These are phyloP conservation scores for Nomada ruficornis DNA, from an alignment of 2,888 invertebrate species.

Conservation along the genomic window DNA sequence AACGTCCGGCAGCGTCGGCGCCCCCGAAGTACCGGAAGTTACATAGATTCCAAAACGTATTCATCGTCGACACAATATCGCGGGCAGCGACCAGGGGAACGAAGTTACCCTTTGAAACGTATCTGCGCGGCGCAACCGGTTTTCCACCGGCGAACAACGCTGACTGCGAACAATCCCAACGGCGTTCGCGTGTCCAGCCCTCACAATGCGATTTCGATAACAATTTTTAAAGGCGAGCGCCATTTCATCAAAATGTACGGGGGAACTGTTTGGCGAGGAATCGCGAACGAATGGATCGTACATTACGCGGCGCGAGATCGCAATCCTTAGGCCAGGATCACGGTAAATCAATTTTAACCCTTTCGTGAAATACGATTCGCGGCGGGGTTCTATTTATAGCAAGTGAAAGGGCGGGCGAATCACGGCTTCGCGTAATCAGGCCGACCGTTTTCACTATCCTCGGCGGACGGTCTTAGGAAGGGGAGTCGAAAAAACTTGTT, in stretches of 20 bases:
- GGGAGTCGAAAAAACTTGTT: not conserved
- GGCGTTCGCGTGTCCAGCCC: slow-evolving; percentile 8
- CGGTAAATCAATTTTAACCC: not conserved
- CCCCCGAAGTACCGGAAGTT: slow-evolving; percentile 47
- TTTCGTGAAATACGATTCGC: not conserved
- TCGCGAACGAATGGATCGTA: too few species aligned
- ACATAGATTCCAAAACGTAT: slow-evolving; percentile 62
- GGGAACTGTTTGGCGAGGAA: too few species aligned
- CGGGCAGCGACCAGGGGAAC: slow-evolving; percentile 38
- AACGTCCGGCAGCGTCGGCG: slow-evolving; percentile 38
- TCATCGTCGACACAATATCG: slow-evolving; percentile 63
- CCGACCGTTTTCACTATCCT: slow-evolving; percentile 2
- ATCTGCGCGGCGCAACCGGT: slow-evolving; percentile 56
- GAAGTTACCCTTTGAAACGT: slow-evolving; percentile 69
- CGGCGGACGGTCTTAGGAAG: not conserved
- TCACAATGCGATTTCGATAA: slow-evolving; percentile 52
- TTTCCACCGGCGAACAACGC: slow-evolving; percentile 46
- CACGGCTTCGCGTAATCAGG: not conserved
- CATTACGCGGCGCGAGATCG: too few species aligned
- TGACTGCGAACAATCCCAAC: slow-evolving; percentile 67
- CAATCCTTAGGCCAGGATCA: too few species aligned
- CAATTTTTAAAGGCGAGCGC: slow-evolving; percentile 41
- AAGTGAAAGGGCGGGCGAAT: not conserved
- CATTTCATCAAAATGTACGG: not conserved
- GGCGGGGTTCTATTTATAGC: not conserved